Percentiles rank a stretch among this genome's conserved stretches.
Evolutionary conservation across 2,113 vertebrate genomes (phyloP).

Genomic region (Laterallus jamaicensis): DNA sequence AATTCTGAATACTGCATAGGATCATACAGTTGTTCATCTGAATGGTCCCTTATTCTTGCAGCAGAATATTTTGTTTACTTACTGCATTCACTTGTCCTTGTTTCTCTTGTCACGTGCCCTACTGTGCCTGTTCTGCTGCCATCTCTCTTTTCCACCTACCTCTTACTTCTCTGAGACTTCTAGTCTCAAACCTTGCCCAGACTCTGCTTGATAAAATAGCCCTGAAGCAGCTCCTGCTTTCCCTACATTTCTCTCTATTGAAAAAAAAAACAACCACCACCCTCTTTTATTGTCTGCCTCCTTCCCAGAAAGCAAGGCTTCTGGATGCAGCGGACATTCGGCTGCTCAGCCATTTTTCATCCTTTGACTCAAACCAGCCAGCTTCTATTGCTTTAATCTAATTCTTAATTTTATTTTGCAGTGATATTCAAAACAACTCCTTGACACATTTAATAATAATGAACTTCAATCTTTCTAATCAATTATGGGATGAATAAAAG

Average conservation of each 20-base stretch:
- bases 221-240: neutral
- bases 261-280: neutral
- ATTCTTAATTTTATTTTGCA: neutral
- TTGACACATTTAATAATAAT: neutral
- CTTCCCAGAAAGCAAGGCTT: neutral
- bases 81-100: accelerated
- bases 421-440: neutral
- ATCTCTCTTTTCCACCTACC: neutral
- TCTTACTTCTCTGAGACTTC: neutral
- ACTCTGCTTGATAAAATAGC: neutral
- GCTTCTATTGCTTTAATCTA: neutral
- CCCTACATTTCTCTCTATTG: neutral
- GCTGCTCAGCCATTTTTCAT: neutral
- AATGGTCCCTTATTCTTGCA: neutral
- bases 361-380: neutral
- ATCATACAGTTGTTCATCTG: neutral
- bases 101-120: accelerated
- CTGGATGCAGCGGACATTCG: neutral
- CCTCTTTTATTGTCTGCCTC: accelerated
- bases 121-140: neutral
- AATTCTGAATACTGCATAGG: neutral
- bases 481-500: neutral
- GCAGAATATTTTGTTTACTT: neutral
- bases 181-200: neutral
- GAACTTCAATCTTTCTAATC: neutral